Base-by-base conservation (phyloP, 2,888 invertebrate genomes). In the Morpho achilles region DNA sequence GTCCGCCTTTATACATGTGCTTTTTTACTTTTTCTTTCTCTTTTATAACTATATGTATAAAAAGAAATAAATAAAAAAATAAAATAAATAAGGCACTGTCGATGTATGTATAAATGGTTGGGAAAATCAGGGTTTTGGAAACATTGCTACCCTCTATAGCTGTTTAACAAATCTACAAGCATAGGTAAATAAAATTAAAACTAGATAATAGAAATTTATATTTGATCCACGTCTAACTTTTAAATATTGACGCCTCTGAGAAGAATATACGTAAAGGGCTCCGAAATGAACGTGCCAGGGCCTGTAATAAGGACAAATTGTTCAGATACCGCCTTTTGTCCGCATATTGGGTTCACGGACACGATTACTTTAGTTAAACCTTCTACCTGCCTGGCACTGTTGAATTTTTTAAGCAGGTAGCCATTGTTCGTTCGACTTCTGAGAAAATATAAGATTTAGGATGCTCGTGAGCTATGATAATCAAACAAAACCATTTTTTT, bases 311-410 rank as follows among this genome's bases (percentile, higher is more conserved):
- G 77, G 73, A 84, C 82, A 78, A 81, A 84, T 83, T 82, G 83
- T 85, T 84, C 81, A 82, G 82, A 84, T 86, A 76, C 82, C 80
- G 73, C 77, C 82, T 81, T 87, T 84, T 84, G 85, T 85, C 82
- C 80, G 80, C 76, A 73, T 80, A 75, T 75, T 73, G 79, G 77
- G 81, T 81, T 80, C 82, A 82, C 75, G 80, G 79, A 76, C 78
- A 76, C 75, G 69, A 75, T 68, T 63, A 64, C 61, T 64, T 60
- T 63, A 58, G 59, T 58, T 60, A 59, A 59, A 51, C 55, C 60
- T 42, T 53, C 62, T 60, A 62, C 62, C 62, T 59, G 56, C 61
- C 62, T 58, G 53, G 58, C 52, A 59, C 60, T 49, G 62, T 60
- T 64, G 47, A 59, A 49, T 59, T 50, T 64, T 62, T 49, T 56